phyloP scores from a whole-genome alignment of 2,888 invertebrate species.

The Tipula vernalis region DNA sequence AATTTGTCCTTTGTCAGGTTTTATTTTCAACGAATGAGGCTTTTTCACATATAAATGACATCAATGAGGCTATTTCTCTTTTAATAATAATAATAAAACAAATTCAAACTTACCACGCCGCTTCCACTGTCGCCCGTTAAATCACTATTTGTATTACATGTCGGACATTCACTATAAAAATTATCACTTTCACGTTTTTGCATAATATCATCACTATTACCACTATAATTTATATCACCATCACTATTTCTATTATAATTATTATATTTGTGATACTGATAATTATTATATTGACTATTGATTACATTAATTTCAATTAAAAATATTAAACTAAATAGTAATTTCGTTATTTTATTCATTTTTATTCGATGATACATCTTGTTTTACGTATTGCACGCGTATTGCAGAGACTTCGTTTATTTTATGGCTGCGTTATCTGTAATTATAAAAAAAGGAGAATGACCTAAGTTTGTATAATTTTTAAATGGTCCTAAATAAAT shows the following conservation, averaged over 20 bases:
- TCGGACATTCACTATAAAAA: background rate
- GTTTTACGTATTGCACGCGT: background rate
- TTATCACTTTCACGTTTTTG: background rate
- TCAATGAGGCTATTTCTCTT: too few species aligned
- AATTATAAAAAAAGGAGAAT: background rate
- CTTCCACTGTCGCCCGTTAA: background rate
- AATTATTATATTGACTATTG: background rate
- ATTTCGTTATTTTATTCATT: background rate
- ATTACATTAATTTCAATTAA: background rate
- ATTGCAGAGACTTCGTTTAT: too few species aligned
- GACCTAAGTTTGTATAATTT: background rate
- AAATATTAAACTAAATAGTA: background rate
- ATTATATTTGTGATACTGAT: background rate
- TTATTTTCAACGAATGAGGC: too few species aligned
- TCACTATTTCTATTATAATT: background rate
- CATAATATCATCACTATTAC: background rate
- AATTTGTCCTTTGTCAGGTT: too few species aligned
- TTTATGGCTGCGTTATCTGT: background rate
- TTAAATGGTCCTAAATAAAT: background rate
- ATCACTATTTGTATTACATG: background rate
- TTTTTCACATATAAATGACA: too few species aligned
- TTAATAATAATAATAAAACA: background rate
- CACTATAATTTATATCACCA: background rate
- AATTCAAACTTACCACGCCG: background rate
- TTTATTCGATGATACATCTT: background rate